These are phyloP conservation scores for Aethes cnicana DNA, from an alignment of 2,888 invertebrate species.

Conservation along the genomic window DNA sequence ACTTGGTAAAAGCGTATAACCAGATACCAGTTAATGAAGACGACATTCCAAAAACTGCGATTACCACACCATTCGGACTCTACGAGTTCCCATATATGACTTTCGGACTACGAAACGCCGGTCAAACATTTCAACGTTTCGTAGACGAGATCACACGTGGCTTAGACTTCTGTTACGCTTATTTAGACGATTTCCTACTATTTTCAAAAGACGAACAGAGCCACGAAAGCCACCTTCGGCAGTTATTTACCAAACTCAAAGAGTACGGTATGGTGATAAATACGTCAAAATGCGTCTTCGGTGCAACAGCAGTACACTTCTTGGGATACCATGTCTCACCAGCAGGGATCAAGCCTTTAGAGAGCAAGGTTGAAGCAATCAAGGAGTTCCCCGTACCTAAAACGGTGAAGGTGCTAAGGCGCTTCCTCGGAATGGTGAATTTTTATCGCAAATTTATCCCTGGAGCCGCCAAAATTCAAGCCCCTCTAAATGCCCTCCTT, in stretches of 20 bases:
- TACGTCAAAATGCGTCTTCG: constrained; percentile 39
- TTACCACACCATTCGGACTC: too few species aligned
- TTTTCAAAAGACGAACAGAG: constrained; percentile 31
- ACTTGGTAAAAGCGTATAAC: constrained; percentile 46
- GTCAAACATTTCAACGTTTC: too few species aligned
- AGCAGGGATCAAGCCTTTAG: constrained; percentile 38
- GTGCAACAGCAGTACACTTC: constrained; percentile 33
- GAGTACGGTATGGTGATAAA: constrained; percentile 42
- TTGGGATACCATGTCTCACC: constrained; percentile 36
- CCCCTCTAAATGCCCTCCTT: constrained; percentile 38
- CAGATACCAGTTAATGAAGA: constrained; percentile 48
- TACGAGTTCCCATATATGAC: too few species aligned
- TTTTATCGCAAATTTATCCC: constrained; percentile 46
- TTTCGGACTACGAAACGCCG: too few species aligned
- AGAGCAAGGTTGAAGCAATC: constrained; percentile 43
- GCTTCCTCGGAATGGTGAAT: constrained; percentile 48
- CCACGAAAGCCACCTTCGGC: constrained; percentile 39
- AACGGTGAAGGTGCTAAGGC: constrained; percentile 41
- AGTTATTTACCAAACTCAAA: constrained; percentile 38
- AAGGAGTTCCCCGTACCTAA: constrained; percentile 37
- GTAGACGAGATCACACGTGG: constrained; percentile 37
- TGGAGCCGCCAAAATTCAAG: constrained; percentile 41
- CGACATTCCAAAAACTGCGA: constrained; percentile 48
- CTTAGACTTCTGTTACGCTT: constrained; percentile 34
- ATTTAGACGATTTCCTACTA: constrained; percentile 45